A percentile compares a stretch with the other conserved stretches of the same genome.
phyloP scores from a whole-genome alignment of 1,140 invertebrate genomes.

The Venturia canescens region DNA sequence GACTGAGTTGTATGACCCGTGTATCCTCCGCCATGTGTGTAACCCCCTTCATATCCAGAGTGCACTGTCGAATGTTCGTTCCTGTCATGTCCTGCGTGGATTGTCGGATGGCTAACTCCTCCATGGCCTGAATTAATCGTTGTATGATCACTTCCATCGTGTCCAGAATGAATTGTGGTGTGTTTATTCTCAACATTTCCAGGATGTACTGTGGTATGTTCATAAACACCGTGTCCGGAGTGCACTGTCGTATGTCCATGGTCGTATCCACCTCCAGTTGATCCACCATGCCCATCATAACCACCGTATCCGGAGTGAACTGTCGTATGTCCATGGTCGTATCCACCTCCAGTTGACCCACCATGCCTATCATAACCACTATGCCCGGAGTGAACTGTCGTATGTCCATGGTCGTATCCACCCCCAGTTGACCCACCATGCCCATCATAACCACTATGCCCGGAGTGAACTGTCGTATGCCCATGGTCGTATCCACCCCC shows the following conservation, averaged over 20 bases:
- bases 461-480: neutral
- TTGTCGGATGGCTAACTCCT: neutral
- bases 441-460: conserved; percentile 42
- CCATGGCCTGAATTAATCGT: neutral
- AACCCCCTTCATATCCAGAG: neutral
- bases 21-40: conserved; percentile 23
- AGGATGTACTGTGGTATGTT: neutral
- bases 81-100: neutral
- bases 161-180: conserved; percentile 6
- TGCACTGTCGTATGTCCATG: neutral
- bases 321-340: conserved; percentile 5
- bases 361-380: neutral
- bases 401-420: conserved; percentile 9
- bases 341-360: neutral
- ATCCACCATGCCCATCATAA: conserved; percentile 21
- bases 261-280: neutral
- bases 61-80: neutral
- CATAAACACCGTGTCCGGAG: conserved; percentile 5
- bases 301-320: conserved; percentile 16
- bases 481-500: conserved; percentile 44
- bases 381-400: neutral
- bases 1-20: conserved; percentile 1
- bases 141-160: neutral
- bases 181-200: neutral
- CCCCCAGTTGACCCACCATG: conserved; percentile 24